Conservation (phyloP, 2,797 vertebrate species). For the Thripadectes ignobilis region DNA sequence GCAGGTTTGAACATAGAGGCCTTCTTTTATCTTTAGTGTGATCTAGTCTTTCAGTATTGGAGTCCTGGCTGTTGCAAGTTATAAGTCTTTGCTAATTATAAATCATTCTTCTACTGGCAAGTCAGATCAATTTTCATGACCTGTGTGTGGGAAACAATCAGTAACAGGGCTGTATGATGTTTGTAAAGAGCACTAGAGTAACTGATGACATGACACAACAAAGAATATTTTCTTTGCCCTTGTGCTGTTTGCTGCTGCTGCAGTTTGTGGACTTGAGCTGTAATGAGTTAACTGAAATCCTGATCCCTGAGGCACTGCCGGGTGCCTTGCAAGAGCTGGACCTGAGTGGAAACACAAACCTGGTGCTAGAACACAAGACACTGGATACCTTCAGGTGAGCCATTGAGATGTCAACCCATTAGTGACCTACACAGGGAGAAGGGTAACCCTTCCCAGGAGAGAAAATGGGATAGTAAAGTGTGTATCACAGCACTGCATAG, state of each 20-base stretch:
- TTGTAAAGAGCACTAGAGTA: background rate
- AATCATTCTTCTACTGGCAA: background rate
- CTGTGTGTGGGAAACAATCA: background rate
- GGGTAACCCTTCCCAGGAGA: background rate
- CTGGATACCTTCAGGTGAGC: constrained; percentile 94
- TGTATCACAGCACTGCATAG: background rate
- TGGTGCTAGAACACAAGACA: constrained; percentile 93
- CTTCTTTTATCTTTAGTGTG: background rate
- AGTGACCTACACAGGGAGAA: background rate
- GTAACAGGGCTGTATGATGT: background rate
- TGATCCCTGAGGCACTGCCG: constrained; percentile 88
- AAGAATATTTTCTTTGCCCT: background rate
- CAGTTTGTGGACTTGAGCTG: constrained; percentile 96
- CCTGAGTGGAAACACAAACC: constrained; percentile 90
- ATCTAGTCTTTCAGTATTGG: background rate
- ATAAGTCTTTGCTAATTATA: background rate
- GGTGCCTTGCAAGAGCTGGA: constrained; percentile 91
- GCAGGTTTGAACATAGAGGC: background rate
- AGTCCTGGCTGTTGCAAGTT: background rate
- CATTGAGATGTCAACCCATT: background rate
- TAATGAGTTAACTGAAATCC: constrained; percentile 93
- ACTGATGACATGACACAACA: background rate
- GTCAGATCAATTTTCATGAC: background rate
- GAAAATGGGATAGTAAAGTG: background rate
- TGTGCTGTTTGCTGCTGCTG: constrained; percentile 22